Conservation (phyloP, 53 echinoderm and acorn worm genomes). For the Holothuria leucospilota region DNA sequence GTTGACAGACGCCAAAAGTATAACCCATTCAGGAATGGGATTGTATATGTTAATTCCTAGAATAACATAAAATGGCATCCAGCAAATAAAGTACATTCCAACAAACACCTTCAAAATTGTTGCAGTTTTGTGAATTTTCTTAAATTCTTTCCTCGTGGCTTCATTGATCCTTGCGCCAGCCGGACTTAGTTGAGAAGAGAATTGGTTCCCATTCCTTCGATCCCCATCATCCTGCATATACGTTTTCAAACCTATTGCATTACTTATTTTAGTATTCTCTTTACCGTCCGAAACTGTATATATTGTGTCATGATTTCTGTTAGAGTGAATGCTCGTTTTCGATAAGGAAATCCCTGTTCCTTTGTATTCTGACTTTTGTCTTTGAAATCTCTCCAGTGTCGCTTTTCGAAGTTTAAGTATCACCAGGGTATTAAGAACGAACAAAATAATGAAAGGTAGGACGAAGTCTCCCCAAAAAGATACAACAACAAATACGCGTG, state of each 20-base stretch:
- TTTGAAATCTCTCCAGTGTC: not conserved
- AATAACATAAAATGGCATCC: not conserved
- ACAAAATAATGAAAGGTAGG: not conserved
- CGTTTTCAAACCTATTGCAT: not conserved
- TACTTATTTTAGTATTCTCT: too few species aligned
- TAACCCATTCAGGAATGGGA: not conserved
- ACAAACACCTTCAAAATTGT: not conserved
- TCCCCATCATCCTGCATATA: not conserved
- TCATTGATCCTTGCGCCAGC: not conserved
- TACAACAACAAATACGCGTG: not conserved
- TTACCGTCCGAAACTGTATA: not conserved
- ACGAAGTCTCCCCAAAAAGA: constrained; percentile 2
- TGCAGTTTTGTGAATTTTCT: not conserved
- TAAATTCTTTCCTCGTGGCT: not conserved
- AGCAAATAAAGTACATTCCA: not conserved
- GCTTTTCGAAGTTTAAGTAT: not conserved
- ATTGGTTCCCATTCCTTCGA: not conserved
- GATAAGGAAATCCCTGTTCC: not conserved
- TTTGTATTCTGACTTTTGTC: not conserved
- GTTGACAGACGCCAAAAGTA: not conserved
- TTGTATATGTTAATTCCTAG: not conserved
- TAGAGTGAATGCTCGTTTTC: not conserved
- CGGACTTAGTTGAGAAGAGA: not conserved
- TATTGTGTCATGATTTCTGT: too few species aligned
- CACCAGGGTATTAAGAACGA: not conserved